A percentile compares a stretch with the other conserved stretches of the same genome.
phyloP scores from a whole-genome alignment of 2,113 vertebrate species.

The Chaenogobius annularis region DNA sequence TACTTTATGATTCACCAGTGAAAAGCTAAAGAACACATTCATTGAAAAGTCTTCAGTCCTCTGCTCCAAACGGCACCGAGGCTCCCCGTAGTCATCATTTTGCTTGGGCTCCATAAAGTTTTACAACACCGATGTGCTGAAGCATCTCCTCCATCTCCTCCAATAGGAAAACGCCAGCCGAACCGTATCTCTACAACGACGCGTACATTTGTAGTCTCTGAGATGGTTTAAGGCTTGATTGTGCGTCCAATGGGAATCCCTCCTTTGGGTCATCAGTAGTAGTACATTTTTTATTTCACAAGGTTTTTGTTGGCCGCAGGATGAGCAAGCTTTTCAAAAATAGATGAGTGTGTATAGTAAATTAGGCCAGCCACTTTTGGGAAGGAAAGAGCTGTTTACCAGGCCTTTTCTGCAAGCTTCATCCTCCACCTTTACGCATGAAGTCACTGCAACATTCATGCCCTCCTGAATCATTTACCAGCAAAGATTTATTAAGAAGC shows the following conservation, averaged over 20 bases:
- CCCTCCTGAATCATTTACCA: constrained; percentile 32
- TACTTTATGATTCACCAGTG: background rate
- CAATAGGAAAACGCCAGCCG: constrained; percentile 12
- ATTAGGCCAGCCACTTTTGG: constrained; percentile 26
- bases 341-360: background rate
- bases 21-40: background rate
- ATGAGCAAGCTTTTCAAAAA: constrained; percentile 7
- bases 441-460: constrained; percentile 24
- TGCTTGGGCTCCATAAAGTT: constrained; percentile 11
- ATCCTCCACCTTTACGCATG: background rate
- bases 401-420: background rate
- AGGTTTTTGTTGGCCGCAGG: constrained; percentile 3
- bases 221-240: background rate
- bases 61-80: background rate
- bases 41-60: constrained; percentile 7
- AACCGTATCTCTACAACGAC: constrained; percentile 2
- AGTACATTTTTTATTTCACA: constrained; percentile 1
- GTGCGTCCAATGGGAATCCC: constrained; percentile 5
- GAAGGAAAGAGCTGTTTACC: constrained; percentile 11
- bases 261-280: constrained; percentile 30
- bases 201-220: constrained; percentile 9
- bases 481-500: constrained; percentile 18
- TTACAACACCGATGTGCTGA: constrained; percentile 13
- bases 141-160: constrained; percentile 14
- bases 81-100: constrained; percentile 7